Percentiles rank a stretch among this genome's conserved stretches.
Conservation (phyloP, 2,888 invertebrate species). For the Heliothis peltigera region DNA sequence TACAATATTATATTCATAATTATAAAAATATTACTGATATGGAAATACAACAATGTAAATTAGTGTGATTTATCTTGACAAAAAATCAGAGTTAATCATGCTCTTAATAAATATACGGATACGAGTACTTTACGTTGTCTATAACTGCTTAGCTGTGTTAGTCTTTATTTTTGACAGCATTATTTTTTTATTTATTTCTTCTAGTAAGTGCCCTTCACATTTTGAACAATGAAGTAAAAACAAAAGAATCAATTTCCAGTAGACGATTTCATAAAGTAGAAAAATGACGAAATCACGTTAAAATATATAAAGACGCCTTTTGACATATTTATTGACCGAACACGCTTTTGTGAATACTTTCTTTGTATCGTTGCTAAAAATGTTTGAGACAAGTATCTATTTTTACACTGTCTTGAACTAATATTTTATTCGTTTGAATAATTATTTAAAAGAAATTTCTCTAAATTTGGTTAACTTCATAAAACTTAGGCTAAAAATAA, state of each 20-base stretch:
- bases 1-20: too few relatives aligned
- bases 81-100: too few relatives aligned
- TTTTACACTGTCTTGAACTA: neutral
- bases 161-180: constrained; percentile 3
- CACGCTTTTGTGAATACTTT: constrained; percentile 56
- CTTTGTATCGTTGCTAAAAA: constrained; percentile 25
- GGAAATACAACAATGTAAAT: too few relatives aligned
- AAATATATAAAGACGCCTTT: constrained; percentile 30
- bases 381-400: constrained; percentile 1
- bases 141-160: too few relatives aligned
- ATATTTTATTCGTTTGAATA: too few relatives aligned
- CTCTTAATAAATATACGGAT: too few relatives aligned
- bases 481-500: too few relatives aligned
- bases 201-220: constrained; percentile 17
- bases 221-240: constrained; percentile 31
- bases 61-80: too few relatives aligned
- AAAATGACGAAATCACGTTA: constrained; percentile 50
- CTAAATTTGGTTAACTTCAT: too few relatives aligned
- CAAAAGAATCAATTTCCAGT: constrained; percentile 45
- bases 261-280: constrained; percentile 44
- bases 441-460: too few relatives aligned
- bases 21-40: too few relatives aligned
- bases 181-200: constrained; percentile 4
- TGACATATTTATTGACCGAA: constrained; percentile 52
- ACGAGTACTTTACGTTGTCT: too few relatives aligned